Evolutionary conservation across 1,140 invertebrate genomes (phyloP).

Genomic region (Formica exsecta): DNA sequence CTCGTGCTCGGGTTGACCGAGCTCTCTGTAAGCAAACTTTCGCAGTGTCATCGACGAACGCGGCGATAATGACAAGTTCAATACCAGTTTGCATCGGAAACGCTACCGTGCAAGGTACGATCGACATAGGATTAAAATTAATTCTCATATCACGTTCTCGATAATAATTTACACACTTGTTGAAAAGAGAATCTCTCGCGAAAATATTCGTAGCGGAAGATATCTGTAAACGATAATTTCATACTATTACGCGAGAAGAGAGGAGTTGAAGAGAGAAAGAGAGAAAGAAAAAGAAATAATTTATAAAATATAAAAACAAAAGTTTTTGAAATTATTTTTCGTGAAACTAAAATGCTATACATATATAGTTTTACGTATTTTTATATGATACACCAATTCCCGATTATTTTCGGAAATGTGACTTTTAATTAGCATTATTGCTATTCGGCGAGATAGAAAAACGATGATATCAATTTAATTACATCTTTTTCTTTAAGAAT

Average conservation of each 20-base stretch:
- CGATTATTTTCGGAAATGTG: neutral
- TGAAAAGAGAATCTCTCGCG: neutral
- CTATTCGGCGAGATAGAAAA: conserved; percentile 7
- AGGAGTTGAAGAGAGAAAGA: too few relatives aligned
- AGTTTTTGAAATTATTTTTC: neutral
- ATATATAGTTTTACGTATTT: neutral
- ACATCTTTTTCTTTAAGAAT: conserved; percentile 1
- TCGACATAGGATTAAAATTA: neutral
- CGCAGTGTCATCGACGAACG: conserved; percentile 34
- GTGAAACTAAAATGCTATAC: neutral
- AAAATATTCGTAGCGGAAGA: neutral
- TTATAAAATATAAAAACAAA: neutral
- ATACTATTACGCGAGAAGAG: neutral
- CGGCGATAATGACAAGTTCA: conserved; percentile 53
- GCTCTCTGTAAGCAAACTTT: conserved; percentile 22
- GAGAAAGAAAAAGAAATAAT: too few relatives aligned
- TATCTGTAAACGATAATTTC: neutral
- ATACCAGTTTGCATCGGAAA: conserved; percentile 24
- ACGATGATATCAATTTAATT: conserved; percentile 1
- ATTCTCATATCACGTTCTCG: neutral
- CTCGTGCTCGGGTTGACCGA: conserved; percentile 18
- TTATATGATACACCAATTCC: neutral
- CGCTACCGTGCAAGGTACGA: conserved; percentile 37
- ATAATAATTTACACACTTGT: conserved; percentile 1
- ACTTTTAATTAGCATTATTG: neutral